A percentile compares a stretch with the other conserved stretches of the same genome.
Conservation (phyloP, 2,888 invertebrate species). For the Choristoneura rosaceana region DNA sequence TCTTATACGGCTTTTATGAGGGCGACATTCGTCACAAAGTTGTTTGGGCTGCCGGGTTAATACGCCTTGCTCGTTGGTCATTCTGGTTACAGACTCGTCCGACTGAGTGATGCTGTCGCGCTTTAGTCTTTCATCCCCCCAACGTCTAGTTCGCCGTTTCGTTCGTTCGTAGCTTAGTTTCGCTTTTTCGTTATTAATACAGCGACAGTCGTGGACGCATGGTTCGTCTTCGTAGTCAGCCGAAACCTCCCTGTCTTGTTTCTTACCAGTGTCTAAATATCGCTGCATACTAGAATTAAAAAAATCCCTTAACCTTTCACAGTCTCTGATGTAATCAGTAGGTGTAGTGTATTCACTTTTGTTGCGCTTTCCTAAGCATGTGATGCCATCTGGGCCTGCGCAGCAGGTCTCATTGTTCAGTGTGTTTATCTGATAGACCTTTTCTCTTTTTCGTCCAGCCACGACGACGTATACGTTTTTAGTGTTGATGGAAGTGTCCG, state of each 20-base stretch:
- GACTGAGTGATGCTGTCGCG: not conserved
- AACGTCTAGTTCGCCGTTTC: not conserved
- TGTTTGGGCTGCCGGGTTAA: not conserved
- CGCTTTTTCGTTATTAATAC: not conserved
- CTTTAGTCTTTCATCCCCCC: not conserved
- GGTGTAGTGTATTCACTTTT: not conserved
- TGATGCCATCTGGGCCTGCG: not conserved
- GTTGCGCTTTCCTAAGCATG: not conserved
- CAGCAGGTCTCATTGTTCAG: conserved; percentile 4
- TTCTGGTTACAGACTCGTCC: not conserved
- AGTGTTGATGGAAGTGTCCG: conserved; percentile 59
- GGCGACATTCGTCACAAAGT: not conserved
- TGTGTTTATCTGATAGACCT: conserved; percentile 65
- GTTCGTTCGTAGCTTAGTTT: not conserved
- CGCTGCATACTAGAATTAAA: not conserved
- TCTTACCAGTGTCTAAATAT: not conserved
- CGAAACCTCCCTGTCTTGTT: not conserved
- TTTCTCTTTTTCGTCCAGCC: conserved; percentile 58
- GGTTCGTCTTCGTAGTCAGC: not conserved
- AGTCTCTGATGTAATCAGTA: not conserved
- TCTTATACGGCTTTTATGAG: conserved; percentile 58
- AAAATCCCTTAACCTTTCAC: not conserved
- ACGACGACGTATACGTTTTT: conserved; percentile 62
- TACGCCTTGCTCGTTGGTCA: not conserved
- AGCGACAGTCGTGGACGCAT: not conserved